Conservation (phyloP, 2,888 invertebrate species). For the Eudasyphora cyanicolor region DNA sequence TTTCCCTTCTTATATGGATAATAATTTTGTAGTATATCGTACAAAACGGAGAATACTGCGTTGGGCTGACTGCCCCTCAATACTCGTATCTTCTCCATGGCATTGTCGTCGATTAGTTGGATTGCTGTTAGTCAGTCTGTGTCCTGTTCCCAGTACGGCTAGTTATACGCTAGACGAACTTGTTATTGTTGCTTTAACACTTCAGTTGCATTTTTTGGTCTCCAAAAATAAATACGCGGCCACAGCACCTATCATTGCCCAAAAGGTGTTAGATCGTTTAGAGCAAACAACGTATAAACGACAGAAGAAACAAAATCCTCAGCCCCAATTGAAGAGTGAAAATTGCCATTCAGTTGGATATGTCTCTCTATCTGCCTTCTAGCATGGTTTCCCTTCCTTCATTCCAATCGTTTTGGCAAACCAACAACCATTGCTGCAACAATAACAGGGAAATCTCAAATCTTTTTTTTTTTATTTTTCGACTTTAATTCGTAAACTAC, state of each 20-base stretch:
- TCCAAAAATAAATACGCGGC: conserved; percentile 21
- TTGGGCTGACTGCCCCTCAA: conserved; percentile 42
- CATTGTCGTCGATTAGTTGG: conserved; percentile 60
- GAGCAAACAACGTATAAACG: conserved; percentile 30
- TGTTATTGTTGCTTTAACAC: conserved; percentile 62
- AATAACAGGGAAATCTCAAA: conserved; percentile 38
- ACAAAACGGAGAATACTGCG: conserved; percentile 47
- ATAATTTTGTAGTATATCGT: background rate
- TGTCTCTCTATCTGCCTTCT: background rate
- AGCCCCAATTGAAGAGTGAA: background rate
- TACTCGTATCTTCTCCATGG: background rate
- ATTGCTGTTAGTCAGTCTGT: conserved; percentile 29
- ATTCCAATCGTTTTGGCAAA: background rate
- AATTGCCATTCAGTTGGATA: conserved; percentile 4
- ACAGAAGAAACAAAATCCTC: conserved; percentile 8
- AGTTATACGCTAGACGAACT: conserved; percentile 14
- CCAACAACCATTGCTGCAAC: conserved; percentile 8
- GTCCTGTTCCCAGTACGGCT: background rate
- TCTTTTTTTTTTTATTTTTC: conserved; percentile 53
- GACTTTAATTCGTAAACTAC: conserved; percentile 60
- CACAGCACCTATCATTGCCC: conserved; percentile 43
- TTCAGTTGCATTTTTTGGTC: conserved; percentile 49
- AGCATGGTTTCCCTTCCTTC: background rate
- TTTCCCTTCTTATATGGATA: background rate
- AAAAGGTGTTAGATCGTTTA: conserved; percentile 62